These are phyloP conservation scores for Rhagium mordax DNA, from an alignment of 2,888 invertebrate genomes.

Conservation along the genomic window DNA sequence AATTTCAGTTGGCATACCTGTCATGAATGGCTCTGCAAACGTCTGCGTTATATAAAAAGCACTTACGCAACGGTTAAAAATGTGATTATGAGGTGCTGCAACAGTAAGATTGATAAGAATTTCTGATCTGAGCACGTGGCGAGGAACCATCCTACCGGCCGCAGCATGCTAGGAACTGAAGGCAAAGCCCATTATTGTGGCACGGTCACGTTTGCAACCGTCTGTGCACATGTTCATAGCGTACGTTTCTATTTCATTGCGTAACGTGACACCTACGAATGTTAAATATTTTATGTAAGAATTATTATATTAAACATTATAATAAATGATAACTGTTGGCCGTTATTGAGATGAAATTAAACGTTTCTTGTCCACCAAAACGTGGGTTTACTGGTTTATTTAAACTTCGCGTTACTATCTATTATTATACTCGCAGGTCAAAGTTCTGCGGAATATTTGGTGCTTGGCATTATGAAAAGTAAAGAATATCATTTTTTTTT, in stretches of 20 bases:
- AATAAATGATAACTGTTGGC: constrained; percentile 49
- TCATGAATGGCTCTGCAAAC: too few relatives aligned
- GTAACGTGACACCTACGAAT: constrained; percentile 51
- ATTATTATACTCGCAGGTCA: not conserved
- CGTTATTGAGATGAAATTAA: constrained; percentile 47
- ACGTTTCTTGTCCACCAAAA: not conserved
- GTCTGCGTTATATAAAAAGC: constrained; percentile 8
- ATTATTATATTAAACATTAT: constrained; percentile 46
- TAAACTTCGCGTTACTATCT: not conserved
- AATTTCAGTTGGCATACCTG: too few relatives aligned
- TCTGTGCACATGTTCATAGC: constrained; percentile 53
- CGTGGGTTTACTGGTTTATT: not conserved
- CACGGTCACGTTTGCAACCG: constrained; percentile 52
- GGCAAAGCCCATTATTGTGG: constrained; percentile 19
- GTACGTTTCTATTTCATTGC: constrained; percentile 53
- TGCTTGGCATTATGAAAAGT: not conserved
- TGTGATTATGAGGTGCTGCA: not conserved
- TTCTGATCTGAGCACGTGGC: constrained; percentile 20
- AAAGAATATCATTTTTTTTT: not conserved
- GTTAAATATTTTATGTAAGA: constrained; percentile 48
- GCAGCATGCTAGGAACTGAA: not conserved
- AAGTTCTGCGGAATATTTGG: not conserved
- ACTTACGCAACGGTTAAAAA: not conserved
- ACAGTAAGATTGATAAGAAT: not conserved
- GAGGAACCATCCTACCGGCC: not conserved